These are phyloP conservation scores for Nephrotoma appendiculata DNA, from an alignment of 2,888 invertebrate genomes.

Conservation along the genomic window DNA sequence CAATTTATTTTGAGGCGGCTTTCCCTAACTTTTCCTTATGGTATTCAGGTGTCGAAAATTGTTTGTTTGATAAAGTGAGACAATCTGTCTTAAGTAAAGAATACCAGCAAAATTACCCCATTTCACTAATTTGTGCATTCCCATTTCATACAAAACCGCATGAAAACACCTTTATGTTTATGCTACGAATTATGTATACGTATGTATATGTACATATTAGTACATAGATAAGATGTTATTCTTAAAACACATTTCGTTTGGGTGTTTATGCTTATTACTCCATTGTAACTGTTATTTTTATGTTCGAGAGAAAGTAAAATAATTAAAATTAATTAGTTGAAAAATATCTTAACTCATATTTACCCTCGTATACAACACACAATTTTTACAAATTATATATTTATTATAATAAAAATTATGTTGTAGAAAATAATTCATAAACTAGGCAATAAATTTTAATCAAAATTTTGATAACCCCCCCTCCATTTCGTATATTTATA, in stretches of 20 bases:
- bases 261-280: neutral
- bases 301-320: neutral
- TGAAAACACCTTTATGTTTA: no score
- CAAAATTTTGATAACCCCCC: neutral
- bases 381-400: neutral
- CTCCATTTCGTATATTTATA: neutral
- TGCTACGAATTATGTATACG: no score
- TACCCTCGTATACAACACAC: neutral
- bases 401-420: neutral
- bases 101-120: no score
- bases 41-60: no score
- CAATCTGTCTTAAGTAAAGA: no score
- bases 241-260: neutral
- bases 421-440: neutral
- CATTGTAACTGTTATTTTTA: neutral
- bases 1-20: no score
- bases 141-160: no score
- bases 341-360: neutral
- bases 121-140: no score
- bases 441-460: neutral
- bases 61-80: no score
- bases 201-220: no score
- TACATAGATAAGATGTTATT: neutral
- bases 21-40: no score
- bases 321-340: neutral